Evolutionary conservation across 2,797 vertebrate species (phyloP), one percentile per base, ranked within the genome.

Genomic region (Cyprinodon diabolis): DNA sequence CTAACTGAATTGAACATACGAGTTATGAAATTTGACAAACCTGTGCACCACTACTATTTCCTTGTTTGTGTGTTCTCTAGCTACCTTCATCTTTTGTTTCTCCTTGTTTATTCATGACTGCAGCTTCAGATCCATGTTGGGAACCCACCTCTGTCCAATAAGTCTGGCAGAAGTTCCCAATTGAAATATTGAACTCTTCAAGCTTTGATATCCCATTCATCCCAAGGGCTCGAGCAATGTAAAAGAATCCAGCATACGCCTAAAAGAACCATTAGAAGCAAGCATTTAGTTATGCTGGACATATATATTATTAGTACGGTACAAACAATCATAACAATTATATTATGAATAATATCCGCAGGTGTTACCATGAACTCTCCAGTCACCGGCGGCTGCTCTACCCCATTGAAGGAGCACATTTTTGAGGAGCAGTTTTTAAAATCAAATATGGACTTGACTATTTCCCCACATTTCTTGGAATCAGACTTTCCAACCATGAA

Each of bases 231-330:
- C 74, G 90, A 9, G 92, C 90, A 19, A 93, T 95, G 62, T 90
- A 97, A 89, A 94, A 98, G 91, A 96, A 98, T 69, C 97, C 97
- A 21, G 98, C 96, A 72, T 98, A 99, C 2, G 97, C 98, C 98
- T 99, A 78, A 4, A 7, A 40, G 57, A 30, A 76, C 74, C 76
- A 80, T 51, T 1, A 55, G 30, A 69, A 77, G 69, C 43, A 60
- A 8, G 58, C n/a, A 3, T 65, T 68, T 8, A 25, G 13, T 54
- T n/a, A 0, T 37, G 77, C 70, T 60, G 43, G 45, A 45, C 25
- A 7, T 15, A 48, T 14, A 40, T 63, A 14, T 55, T 0, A 6
- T 55, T 51, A 30, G 1, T 10, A 25, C 1, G 54, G 1, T 10
- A 25, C 1, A 49, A 45, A 10, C 6, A 45, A 2, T 21, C 35